phyloP scores from a whole-genome alignment of 2,888 invertebrate species.

The Ennomos erosarius region DNA sequence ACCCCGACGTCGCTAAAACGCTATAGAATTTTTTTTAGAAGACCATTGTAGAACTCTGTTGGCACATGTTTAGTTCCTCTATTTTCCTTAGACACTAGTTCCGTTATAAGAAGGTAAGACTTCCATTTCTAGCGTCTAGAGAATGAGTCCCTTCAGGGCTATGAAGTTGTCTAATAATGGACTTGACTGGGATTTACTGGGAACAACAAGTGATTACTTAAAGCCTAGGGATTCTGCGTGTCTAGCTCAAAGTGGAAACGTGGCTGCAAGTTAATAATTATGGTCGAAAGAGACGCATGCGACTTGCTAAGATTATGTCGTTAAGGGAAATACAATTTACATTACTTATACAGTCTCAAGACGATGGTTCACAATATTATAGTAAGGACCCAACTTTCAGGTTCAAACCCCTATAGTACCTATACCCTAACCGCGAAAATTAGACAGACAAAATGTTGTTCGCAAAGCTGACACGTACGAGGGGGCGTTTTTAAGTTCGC shows the following conservation, averaged over 20 bases:
- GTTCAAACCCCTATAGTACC: too few species aligned
- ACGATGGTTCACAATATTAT: too few species aligned
- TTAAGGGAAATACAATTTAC: not conserved
- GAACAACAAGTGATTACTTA: conserved; percentile 44
- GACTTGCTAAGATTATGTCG: conserved; percentile 16
- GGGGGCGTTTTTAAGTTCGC: too few species aligned
- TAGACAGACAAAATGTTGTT: too few species aligned
- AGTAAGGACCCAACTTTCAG: too few species aligned
- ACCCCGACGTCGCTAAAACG: too few species aligned
- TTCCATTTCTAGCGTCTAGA: conserved; percentile 13
- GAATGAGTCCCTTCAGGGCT: conserved; percentile 35
- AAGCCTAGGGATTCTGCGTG: conserved; percentile 37
- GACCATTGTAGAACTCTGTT: too few species aligned
- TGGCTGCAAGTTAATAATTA: conserved; percentile 32
- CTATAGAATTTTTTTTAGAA: too few species aligned
- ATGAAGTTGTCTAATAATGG: conserved; percentile 42
- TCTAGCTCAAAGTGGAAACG: conserved; percentile 33
- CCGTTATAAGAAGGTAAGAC: conserved; percentile 18
- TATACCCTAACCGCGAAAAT: too few species aligned
- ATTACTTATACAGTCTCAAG: too few species aligned
- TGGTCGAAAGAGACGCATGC: conserved; percentile 23
- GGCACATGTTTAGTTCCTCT: not conserved
- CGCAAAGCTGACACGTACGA: too few species aligned
- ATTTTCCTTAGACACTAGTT: conserved; percentile 25
- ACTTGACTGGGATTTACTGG: conserved; percentile 39